Percentiles rank a stretch among this genome's conserved stretches.
These are phyloP conservation scores for Karalla daura DNA, from an alignment of 2,797 vertebrate species.

Conservation along the genomic window DNA sequence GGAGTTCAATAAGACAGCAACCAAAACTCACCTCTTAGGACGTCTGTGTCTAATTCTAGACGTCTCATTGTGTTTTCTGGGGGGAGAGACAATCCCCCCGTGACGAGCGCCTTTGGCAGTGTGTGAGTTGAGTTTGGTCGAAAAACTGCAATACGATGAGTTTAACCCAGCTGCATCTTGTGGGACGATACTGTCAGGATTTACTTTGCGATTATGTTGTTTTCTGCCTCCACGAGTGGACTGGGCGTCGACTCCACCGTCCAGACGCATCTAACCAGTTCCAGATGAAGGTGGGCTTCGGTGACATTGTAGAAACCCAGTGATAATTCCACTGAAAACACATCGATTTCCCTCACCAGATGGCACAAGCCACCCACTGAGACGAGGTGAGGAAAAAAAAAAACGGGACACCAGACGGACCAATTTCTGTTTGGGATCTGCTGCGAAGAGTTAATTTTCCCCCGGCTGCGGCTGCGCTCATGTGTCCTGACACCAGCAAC, in stretches of 20 bases:
- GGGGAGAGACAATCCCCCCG: slow-evolving; percentile 18
- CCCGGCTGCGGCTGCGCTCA: background rate
- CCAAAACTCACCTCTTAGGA: slow-evolving; percentile 6
- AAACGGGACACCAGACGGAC: slow-evolving; percentile 4
- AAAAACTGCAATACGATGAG: slow-evolving; percentile 29
- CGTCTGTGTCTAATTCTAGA: slow-evolving; percentile 32
- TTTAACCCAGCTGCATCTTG: slow-evolving; percentile 35
- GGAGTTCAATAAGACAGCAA: no score
- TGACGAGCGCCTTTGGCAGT: slow-evolving; percentile 38
- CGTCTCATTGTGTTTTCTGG: slow-evolving; percentile 40
- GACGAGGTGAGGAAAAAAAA: slow-evolving; percentile 33
- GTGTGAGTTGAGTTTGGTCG: slow-evolving; percentile 28
- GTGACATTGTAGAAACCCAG: slow-evolving; percentile 53
- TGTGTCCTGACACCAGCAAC: slow-evolving; percentile 31
- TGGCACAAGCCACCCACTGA: slow-evolving; percentile 67
- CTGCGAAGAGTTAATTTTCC: background rate
- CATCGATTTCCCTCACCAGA: slow-evolving; percentile 48
- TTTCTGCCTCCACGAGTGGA: slow-evolving; percentile 44
- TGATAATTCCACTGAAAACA: slow-evolving; percentile 54
- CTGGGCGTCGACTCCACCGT: slow-evolving; percentile 38
- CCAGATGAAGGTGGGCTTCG: slow-evolving; percentile 75
- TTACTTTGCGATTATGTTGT: slow-evolving; percentile 48
- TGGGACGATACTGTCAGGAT: slow-evolving; percentile 53
- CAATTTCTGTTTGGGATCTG: slow-evolving; percentile 15
- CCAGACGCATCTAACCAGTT: slow-evolving; percentile 63